phyloP scores from a whole-genome alignment of 2,113 vertebrate species.

The Eubucco bourcierii region DNA sequence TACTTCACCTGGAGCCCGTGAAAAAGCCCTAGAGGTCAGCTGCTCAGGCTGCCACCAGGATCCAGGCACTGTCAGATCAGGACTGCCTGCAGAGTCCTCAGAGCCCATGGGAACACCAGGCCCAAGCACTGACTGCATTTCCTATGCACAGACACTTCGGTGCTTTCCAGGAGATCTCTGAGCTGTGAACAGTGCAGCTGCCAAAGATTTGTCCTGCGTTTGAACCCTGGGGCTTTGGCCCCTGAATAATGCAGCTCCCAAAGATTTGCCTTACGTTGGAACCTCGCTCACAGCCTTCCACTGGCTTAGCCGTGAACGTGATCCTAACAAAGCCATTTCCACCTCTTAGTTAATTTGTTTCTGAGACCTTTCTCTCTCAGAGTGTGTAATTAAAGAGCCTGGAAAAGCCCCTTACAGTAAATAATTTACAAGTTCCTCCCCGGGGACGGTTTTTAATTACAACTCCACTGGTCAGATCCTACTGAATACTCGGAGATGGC shows the following conservation, averaged over 20 bases:
- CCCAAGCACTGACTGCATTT: not conserved
- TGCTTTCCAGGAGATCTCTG: not conserved
- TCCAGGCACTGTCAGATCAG: not conserved
- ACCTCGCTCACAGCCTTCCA: not conserved
- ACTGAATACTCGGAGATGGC: slow-evolving; percentile 38
- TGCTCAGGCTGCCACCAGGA: not conserved
- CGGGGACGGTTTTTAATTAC: slow-evolving; percentile 60
- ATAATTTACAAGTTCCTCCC: slow-evolving; percentile 64
- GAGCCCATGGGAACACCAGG: not conserved
- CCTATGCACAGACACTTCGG: not conserved
- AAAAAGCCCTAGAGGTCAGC: not conserved
- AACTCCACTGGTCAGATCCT: slow-evolving; percentile 60
- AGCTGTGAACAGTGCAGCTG: not conserved
- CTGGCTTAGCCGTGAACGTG: not conserved
- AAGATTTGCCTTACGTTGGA: not conserved
- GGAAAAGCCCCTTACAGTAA: slow-evolving; percentile 66
- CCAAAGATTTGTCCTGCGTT: not conserved
- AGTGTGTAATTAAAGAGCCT: slow-evolving; percentile 51
- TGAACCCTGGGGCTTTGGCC: not conserved
- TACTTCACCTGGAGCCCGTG: not conserved
- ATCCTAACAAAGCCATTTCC: not conserved
- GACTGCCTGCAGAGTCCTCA: not conserved
- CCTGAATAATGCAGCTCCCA: not conserved
- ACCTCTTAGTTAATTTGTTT: slow-evolving; percentile 13
- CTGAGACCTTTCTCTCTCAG: not conserved